Percentiles rank a stretch among this genome's conserved stretches.
Evolutionary conservation across 2,797 vertebrate genomes (phyloP).

Genomic region (Hypotaenidia philippensis): DNA sequence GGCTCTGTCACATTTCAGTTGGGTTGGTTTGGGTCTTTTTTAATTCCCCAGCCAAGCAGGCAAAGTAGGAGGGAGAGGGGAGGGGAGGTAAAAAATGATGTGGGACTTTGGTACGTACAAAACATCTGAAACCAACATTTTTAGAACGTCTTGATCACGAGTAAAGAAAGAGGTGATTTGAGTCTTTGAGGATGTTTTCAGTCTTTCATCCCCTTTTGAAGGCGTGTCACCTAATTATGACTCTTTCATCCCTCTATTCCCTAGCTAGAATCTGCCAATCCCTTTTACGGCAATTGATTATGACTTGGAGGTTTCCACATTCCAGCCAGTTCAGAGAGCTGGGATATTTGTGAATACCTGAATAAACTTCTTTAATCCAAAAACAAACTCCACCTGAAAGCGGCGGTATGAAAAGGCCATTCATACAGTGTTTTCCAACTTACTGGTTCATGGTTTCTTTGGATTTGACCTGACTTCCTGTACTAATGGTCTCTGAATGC

Average conservation of each 20-base stretch:
- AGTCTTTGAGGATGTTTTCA: conserved; percentile 70
- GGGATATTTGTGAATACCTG: conserved; percentile 81
- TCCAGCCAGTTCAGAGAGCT: conserved; percentile 76
- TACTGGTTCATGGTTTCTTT: conserved; percentile 69
- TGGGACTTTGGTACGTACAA: neutral
- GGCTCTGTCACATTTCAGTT: neutral
- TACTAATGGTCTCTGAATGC: conserved; percentile 81
- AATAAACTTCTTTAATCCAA: conserved; percentile 85
- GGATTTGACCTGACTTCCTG: conserved; percentile 77
- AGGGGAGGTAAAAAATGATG: neutral
- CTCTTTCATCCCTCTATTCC: conserved; percentile 79
- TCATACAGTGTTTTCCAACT: conserved; percentile 77
- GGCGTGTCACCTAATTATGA: conserved; percentile 74
- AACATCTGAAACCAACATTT: conserved; percentile 49
- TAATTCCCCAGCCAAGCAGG: neutral
- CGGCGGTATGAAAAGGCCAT: conserved; percentile 77
- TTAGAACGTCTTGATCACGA: neutral
- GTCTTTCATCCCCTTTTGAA: conserved; percentile 74
- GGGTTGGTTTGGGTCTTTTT: neutral
- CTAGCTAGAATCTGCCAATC: conserved; percentile 64
- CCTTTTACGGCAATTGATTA: conserved; percentile 74
- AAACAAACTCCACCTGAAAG: conserved; percentile 84
- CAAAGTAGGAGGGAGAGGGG: neutral
- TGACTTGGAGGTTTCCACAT: conserved; percentile 81
- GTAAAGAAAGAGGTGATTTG: conserved; percentile 70